Percentiles rank a stretch among this genome's conserved stretches.
Conservation (phyloP, 2,888 invertebrate genomes). For the Drymonia ruficornis region DNA sequence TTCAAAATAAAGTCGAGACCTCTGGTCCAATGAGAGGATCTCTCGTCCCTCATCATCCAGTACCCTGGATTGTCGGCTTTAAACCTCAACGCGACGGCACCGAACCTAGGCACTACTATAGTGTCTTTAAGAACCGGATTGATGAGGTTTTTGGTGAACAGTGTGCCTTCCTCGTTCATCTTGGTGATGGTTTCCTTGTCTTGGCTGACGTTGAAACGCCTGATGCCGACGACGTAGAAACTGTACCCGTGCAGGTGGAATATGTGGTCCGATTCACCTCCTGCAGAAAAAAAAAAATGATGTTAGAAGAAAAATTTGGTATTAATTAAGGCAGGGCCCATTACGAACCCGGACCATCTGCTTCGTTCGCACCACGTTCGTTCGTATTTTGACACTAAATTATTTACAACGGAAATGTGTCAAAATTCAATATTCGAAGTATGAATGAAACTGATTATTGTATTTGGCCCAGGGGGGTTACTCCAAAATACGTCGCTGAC, state of each 20-base stretch:
- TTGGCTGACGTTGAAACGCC: slow-evolving; percentile 78
- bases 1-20: slow-evolving; percentile 90
- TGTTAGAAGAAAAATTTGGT: not conserved
- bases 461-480: too few relatives aligned
- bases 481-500: too few relatives aligned
- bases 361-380: too few relatives aligned
- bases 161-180: slow-evolving; percentile 83
- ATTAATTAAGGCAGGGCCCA: too few relatives aligned
- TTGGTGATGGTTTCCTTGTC: slow-evolving; percentile 81
- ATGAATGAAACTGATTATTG: too few relatives aligned
- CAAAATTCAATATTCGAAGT: too few relatives aligned
- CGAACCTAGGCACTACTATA: slow-evolving; percentile 88
- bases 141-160: slow-evolving; percentile 84
- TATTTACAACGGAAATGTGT: too few relatives aligned
- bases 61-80: slow-evolving; percentile 91
- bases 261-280: slow-evolving; percentile 87
- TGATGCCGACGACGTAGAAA: slow-evolving; percentile 87
- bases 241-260: slow-evolving; percentile 91
- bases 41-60: slow-evolving; percentile 92
- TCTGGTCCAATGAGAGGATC: slow-evolving; percentile 89
- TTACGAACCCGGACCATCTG: too few relatives aligned
- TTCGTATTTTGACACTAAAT: too few relatives aligned
- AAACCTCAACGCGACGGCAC: slow-evolving; percentile 89
- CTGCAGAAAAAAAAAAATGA: slow-evolving; percentile 63
- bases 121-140: slow-evolving; percentile 90